These are phyloP conservation scores for Eulithis prunata DNA, from an alignment of 2,888 invertebrate species.

Conservation along the genomic window DNA sequence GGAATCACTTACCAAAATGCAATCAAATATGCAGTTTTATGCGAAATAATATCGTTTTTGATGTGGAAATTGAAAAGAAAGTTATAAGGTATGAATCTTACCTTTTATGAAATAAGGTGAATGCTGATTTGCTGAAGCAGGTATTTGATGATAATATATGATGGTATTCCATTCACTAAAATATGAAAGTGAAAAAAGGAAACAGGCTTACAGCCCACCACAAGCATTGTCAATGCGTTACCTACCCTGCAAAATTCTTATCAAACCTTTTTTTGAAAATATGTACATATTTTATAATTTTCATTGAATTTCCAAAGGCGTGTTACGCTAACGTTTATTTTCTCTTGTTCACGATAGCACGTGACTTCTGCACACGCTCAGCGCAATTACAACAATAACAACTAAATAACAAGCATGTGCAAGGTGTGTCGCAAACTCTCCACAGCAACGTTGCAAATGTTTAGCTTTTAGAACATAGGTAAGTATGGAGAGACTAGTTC, in stretches of 20 bases:
- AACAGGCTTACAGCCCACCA: too few relatives aligned
- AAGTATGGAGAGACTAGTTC: too few relatives aligned
- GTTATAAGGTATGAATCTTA: too few relatives aligned
- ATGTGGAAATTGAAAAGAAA: neutral
- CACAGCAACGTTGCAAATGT: neutral
- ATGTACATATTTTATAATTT: too few relatives aligned
- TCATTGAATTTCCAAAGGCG: neutral
- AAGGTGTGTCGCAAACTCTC: conserved; percentile 5
- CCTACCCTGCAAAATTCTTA: neutral
- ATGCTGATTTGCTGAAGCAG: too few relatives aligned
- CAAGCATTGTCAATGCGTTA: too few relatives aligned
- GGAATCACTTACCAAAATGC: conserved; percentile 15
- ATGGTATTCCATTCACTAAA: too few relatives aligned
- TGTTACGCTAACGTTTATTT: neutral
- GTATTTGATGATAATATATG: too few relatives aligned
- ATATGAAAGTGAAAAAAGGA: too few relatives aligned
- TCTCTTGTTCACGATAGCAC: conserved; percentile 10
- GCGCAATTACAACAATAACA: conserved; percentile 21
- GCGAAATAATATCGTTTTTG: neutral
- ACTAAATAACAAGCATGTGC: conserved; percentile 18
- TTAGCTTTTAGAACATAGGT: neutral
- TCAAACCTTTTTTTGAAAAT: too few relatives aligned
- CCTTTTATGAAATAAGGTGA: too few relatives aligned
- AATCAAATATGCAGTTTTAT: conserved; percentile 4
- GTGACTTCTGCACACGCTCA: conserved; percentile 21